Percentiles rank a stretch among this genome's conserved stretches.
phyloP scores from a whole-genome alignment of 2,797 vertebrate genomes.

The Peromyscus melanophrys region DNA sequence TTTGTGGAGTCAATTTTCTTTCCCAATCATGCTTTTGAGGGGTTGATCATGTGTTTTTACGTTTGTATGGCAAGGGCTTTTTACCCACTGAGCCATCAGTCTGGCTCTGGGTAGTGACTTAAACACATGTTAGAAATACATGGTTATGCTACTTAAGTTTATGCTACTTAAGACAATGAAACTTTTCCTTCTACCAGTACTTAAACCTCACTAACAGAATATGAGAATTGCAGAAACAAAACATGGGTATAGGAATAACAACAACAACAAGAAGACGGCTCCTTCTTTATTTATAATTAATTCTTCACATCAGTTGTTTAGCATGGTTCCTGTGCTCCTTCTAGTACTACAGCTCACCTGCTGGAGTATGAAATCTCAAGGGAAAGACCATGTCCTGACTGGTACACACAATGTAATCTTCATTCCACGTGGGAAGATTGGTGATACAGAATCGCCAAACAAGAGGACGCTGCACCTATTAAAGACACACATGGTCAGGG shows the following conservation, averaged over 20 bases:
- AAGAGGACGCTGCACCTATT: background rate
- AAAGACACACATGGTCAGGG: background rate
- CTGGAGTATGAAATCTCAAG: background rate
- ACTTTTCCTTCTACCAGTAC: background rate
- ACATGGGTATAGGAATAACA: background rate
- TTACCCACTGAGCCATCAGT: background rate
- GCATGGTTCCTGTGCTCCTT: background rate
- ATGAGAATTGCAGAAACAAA: background rate
- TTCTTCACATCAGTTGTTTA: background rate
- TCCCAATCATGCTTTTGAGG: background rate
- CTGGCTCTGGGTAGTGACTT: background rate
- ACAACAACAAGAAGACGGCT: background rate
- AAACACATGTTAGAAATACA: background rate
- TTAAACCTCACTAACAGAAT: constrained; percentile 12
- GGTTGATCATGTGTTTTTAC: background rate
- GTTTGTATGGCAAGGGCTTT: background rate
- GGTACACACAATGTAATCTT: background rate
- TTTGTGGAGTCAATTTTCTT: background rate
- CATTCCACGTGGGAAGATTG: background rate
- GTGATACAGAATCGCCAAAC: background rate
- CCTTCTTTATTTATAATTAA: background rate
- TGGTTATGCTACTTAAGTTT: background rate
- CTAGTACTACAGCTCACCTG: background rate
- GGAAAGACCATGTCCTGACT: background rate
- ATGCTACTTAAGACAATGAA: background rate